A percentile compares a stretch with the other conserved stretches of the same genome.
Conservation (phyloP, 2,113 vertebrate genomes). For the Nibea coibor region DNA sequence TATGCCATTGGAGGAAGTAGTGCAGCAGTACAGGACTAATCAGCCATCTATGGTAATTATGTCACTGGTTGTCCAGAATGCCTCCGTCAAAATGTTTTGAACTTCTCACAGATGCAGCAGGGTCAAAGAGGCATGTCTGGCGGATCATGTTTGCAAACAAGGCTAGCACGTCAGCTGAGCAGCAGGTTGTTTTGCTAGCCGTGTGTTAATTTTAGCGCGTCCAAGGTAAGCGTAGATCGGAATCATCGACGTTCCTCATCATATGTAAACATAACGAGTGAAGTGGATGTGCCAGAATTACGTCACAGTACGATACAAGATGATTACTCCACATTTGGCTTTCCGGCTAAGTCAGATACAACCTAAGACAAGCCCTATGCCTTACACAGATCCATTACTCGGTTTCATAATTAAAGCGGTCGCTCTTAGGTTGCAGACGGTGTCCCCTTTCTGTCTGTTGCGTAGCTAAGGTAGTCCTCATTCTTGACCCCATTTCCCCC, state of each 20-base stretch:
- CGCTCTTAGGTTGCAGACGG: constrained; percentile 63
- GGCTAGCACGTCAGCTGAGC: constrained; percentile 37
- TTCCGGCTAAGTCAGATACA: constrained; percentile 18
- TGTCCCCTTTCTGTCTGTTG: constrained; percentile 46
- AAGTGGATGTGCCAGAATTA: not conserved
- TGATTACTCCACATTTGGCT: not conserved
- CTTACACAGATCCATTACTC: constrained; percentile 52
- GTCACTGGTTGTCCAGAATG: not conserved
- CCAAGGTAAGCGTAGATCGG: not conserved
- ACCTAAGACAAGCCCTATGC: constrained; percentile 19
- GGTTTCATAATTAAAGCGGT: constrained; percentile 75
- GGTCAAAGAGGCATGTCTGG: not conserved
- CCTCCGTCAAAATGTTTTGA: constrained; percentile 1
- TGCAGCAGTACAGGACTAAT: not conserved
- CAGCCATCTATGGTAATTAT: not conserved
- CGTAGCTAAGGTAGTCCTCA: not conserved
- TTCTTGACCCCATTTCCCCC: constrained; percentile 61
- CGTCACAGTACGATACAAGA: not conserved
- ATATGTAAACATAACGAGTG: not conserved
- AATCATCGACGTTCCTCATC: constrained; percentile 4
- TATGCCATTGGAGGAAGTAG: not conserved
- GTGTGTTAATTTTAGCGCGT: constrained; percentile 18
- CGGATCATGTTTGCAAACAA: constrained; percentile 40
- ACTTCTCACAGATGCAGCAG: not conserved
- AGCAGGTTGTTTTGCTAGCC: constrained; percentile 23